Evolutionary conservation across 92 coral and sea anemone genomes (phyloP).

Genomic region (Desmophyllum pertusum): DNA sequence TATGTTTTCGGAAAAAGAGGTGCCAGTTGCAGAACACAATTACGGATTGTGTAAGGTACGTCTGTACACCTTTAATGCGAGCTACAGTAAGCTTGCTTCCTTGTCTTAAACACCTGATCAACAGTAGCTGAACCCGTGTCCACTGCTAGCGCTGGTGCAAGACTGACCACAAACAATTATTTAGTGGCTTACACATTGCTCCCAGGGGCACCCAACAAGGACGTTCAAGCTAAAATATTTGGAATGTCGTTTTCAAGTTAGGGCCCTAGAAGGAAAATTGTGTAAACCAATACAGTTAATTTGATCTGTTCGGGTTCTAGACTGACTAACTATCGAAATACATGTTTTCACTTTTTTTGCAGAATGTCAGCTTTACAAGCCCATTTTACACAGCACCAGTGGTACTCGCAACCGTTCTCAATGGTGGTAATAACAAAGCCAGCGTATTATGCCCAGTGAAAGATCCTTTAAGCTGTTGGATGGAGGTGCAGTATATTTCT

Average conservation of each 20-base stretch:
- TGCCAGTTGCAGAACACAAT: slow-evolving; percentile 11
- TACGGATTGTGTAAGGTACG: slow-evolving; percentile 22
- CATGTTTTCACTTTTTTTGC: background rate
- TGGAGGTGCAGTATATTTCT: background rate
- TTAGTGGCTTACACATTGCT: too few relatives aligned
- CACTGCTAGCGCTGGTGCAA: too few relatives aligned
- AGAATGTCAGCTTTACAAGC: slow-evolving; percentile 2
- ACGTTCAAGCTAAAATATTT: too few relatives aligned
- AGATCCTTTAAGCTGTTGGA: slow-evolving; percentile 17
- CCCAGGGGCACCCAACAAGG: too few relatives aligned
- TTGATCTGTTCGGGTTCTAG: too few relatives aligned
- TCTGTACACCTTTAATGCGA: background rate
- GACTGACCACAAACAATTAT: too few relatives aligned
- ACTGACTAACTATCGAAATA: too few relatives aligned
- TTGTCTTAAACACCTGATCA: too few relatives aligned
- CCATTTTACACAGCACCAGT: slow-evolving; percentile 15
- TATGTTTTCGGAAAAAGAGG: slow-evolving; percentile 13
- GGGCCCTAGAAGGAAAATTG: too few relatives aligned
- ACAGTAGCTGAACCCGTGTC: too few relatives aligned
- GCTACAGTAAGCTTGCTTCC: background rate
- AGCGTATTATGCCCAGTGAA: background rate
- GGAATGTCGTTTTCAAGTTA: too few relatives aligned
- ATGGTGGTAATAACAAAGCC: background rate
- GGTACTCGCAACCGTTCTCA: background rate
- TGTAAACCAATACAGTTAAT: too few relatives aligned